Evolutionary conservation across 2,113 vertebrate genomes (phyloP).

Genomic region (Danionella cerebrum): DNA sequence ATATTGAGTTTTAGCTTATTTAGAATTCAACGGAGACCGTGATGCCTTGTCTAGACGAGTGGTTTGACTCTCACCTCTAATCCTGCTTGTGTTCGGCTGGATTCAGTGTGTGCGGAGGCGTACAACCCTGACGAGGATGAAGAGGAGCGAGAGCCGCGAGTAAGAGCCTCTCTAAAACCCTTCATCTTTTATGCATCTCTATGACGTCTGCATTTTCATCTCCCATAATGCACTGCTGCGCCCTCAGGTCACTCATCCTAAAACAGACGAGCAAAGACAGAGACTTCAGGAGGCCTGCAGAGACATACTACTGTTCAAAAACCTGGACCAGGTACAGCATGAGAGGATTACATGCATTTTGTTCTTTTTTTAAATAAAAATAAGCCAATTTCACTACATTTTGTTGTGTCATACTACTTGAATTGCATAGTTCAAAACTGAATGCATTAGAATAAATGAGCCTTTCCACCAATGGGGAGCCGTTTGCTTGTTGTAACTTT

Average conservation of each 20-base stretch:
- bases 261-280: conserved; percentile 96
- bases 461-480: too few relatives aligned
- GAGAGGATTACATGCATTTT: neutral
- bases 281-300: conserved; percentile 94
- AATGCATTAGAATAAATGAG: too few relatives aligned
- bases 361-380: too few relatives aligned
- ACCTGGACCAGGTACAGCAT: conserved; percentile 82
- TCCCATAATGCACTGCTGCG: conserved; percentile 10
- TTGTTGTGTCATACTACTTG: too few relatives aligned
- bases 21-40: too few relatives aligned
- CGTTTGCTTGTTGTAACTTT: too few relatives aligned
- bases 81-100: conserved; percentile 8
- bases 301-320: conserved; percentile 96
- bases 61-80: neutral
- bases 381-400: too few relatives aligned
- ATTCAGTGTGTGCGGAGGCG: conserved; percentile 93
- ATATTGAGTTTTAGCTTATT: too few relatives aligned
- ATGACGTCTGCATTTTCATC: neutral
- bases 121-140: conserved; percentile 98
- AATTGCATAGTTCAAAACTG: too few relatives aligned
- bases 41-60: neutral
- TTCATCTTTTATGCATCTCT: neutral
- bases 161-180: conserved; percentile 51
- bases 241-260: conserved; percentile 87
- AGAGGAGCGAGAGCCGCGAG: conserved; percentile 86